Evolutionary conservation across 2,888 invertebrate species (phyloP), one percentile per base, ranked within the genome.

Genomic region (Cylindroiulus punctatus): DNA sequence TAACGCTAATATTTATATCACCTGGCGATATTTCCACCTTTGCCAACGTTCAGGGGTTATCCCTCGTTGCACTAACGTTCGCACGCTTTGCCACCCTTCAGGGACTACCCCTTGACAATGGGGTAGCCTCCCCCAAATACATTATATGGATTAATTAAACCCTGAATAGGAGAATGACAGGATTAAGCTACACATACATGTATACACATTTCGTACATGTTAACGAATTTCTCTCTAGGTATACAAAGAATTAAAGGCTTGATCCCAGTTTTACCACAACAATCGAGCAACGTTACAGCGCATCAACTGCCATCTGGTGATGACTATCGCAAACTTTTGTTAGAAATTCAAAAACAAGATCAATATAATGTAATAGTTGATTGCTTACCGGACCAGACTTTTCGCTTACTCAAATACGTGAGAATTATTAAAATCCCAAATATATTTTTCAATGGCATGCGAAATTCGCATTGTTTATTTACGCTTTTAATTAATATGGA

Each of bases 291-390:
- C 85, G 10, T 85, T 26, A 40, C 57, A 57, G 85, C 36, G 5
- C 76, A 36, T 8, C 30, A 85, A 76, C n/a, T 85, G 52, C 85
- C 85, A 36, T 22, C n/a, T 52, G 57, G n/a, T 32, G 65, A 65
- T n/a, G 84, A 85, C 40, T 87, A 85, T 36, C 44, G 96, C 89
- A 96, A 96, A 10, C 92, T 97, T 52, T 91, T 97, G 89, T 97
- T 97, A 90, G 96, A 97, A 92, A 96, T 97, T 89, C 96, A 96
- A 92, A 96, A 96, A 91, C 96, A 96, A 0, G 96, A 96, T 0
- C 96, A 96, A 91, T 96, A 96, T 0, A 96, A 96, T 90, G 96
- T 97, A 88, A 96, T 97, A 7, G 92, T 97, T 86, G 97, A 97
- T 91, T 97, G 97, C 90, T 94, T 95, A 30, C 96, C 95, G 0